A percentile compares a stretch with the other conserved stretches of the same genome.
These are phyloP conservation scores for Drosophila paucipuncta DNA, from an alignment of 2,888 invertebrate genomes.

Conservation along the genomic window DNA sequence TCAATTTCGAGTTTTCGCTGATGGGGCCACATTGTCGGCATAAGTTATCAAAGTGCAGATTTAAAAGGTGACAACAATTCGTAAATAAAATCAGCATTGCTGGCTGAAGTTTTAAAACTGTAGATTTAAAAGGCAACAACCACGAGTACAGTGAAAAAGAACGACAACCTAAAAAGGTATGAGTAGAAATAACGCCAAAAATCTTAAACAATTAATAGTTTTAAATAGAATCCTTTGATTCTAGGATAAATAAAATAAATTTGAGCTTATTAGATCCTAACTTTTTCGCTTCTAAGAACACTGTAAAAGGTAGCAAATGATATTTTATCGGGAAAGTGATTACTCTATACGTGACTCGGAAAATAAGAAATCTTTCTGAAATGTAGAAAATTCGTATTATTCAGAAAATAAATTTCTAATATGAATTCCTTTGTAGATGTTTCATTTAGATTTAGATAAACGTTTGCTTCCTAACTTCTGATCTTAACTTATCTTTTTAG, in stretches of 20 bases:
- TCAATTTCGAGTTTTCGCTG: slow-evolving; percentile 40
- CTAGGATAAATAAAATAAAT: background rate
- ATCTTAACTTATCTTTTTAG: too few relatives aligned
- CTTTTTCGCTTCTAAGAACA: rapidly evolving
- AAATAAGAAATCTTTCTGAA: background rate
- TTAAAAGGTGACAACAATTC: background rate
- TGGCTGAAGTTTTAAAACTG: background rate
- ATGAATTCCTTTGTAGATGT: too few relatives aligned
- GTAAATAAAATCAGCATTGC: slow-evolving; percentile 4
- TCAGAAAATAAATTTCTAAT: background rate
- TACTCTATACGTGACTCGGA: too few relatives aligned
- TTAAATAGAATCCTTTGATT: background rate
- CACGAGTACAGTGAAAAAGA: background rate
- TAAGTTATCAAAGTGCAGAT: slow-evolving; percentile 1
- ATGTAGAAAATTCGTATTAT: background rate
- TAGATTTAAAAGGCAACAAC: background rate
- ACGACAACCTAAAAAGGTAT: background rate
- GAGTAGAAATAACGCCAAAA: background rate
- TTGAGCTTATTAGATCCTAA: background rate
- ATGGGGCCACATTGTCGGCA: slow-evolving; percentile 11
- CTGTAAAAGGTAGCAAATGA: too few relatives aligned
- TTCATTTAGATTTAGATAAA: too few relatives aligned
- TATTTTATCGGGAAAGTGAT: too few relatives aligned
- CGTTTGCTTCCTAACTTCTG: too few relatives aligned
- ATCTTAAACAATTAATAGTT: background rate